Conservation (phyloP, 1,140 invertebrate species). For the Neomicropteryx cornuta region DNA sequence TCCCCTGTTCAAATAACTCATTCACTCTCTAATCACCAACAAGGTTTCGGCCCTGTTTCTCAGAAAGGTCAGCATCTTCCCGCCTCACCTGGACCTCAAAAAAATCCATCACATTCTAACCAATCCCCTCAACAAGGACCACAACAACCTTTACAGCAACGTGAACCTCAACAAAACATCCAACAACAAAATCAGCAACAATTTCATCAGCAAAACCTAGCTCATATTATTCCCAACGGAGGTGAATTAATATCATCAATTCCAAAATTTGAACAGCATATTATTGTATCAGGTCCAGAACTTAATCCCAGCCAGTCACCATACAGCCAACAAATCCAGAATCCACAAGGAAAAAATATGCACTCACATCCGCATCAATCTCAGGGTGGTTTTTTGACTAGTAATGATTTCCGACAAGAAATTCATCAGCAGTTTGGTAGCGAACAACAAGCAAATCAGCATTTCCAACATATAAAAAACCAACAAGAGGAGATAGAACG, state of each 20-base stretch:
- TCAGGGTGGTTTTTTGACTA: not conserved
- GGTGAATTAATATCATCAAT: conserved; percentile 62
- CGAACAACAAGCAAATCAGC: conserved; percentile 22
- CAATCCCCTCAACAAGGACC: conserved; percentile 27
- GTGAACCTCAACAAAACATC: conserved; percentile 17
- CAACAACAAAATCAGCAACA: conserved; percentile 28
- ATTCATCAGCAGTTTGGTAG: conserved; percentile 7
- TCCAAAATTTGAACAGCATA: conserved; percentile 65
- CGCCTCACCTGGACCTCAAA: too few relatives aligned
- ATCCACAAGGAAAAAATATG: too few relatives aligned
- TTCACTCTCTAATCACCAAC: conserved; percentile 7
- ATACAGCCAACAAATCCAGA: not conserved
- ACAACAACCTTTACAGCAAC: conserved; percentile 18
- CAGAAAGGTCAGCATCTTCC: too few relatives aligned
- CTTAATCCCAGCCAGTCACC: not conserved
- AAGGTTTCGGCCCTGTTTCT: too few relatives aligned
- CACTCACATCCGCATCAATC: too few relatives aligned
- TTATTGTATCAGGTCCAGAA: conserved; percentile 40
- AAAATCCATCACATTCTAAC: conserved; percentile 22
- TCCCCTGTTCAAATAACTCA: conserved; percentile 9
- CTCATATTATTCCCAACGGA: conserved; percentile 40
- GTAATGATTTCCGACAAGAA: conserved; percentile 11
- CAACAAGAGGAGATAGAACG: conserved; percentile 35
- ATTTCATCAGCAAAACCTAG: conserved; percentile 27
- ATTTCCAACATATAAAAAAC: conserved; percentile 24